These are phyloP conservation scores for Microctonus hyperodae DNA, from an alignment of 2,888 invertebrate species.

Conservation along the genomic window DNA sequence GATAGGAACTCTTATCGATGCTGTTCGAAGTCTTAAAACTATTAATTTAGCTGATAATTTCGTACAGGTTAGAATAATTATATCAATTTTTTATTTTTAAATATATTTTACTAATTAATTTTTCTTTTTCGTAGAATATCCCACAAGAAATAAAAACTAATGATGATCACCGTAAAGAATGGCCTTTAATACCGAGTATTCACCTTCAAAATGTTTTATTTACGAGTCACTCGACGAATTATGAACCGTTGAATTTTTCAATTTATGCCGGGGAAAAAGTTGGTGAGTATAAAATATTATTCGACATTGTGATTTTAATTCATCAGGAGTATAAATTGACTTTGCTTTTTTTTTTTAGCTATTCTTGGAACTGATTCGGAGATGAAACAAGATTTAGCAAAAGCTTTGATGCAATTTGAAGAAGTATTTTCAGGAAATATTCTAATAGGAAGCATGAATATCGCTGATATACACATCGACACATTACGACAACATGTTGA, in stretches of 20 bases:
- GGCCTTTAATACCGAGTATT: constrained; percentile 45
- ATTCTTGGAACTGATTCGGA: constrained; percentile 37
- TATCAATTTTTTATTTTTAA: not conserved
- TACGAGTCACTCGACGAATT: constrained; percentile 33
- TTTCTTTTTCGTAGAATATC: constrained; percentile 37
- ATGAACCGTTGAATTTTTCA: constrained; percentile 40
- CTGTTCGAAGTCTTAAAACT: constrained; percentile 43
- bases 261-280: constrained; percentile 43
- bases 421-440: constrained; percentile 44
- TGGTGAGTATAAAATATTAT: constrained; percentile 33
- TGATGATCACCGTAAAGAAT: constrained; percentile 35
- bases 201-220: constrained; percentile 46
- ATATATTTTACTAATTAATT: not conserved
- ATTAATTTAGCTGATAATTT: constrained; percentile 44
- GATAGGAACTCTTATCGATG: constrained; percentile 40
- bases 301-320: not conserved
- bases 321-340: constrained; percentile 1
- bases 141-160: constrained; percentile 43
- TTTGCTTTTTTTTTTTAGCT: constrained; percentile 32
- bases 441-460: constrained; percentile 42
- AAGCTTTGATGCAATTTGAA: constrained; percentile 43
- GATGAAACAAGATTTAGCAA: constrained; percentile 40
- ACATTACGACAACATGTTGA: constrained; percentile 42
- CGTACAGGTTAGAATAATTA: constrained; percentile 39
- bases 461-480: constrained; percentile 40